Evolutionary conservation across 2,888 invertebrate species (phyloP), one percentile per base, ranked within the genome.

Genomic region (Scaptomyza polygonia): DNA sequence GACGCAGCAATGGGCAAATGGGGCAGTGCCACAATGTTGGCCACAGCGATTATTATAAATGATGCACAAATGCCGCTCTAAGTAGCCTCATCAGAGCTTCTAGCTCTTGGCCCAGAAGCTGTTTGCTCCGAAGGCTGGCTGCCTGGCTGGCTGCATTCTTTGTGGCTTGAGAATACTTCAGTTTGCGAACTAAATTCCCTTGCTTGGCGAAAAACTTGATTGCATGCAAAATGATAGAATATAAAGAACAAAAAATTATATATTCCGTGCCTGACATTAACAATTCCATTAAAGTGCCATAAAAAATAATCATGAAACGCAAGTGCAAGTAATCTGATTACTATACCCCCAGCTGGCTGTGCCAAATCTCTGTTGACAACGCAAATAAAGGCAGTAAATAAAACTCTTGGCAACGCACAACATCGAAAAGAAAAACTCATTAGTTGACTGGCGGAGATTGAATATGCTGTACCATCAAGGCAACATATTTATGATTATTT

Each of bases 201-300:
- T 27, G 34, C 49, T 49, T 40, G 48, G 5, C 34, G 12, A 49
- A 49, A 53, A 59, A 71, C 39, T 39, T 36, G 43, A 52, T 59
- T 53, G 48, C 11, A 57, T 67, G 61, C 57, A 61, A 44, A 59
- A 43, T 62, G 27, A 12, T 48, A 5, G n/a, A 21, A 65, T 30
- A 47, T 32, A 53, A 56, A 52, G 36, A 59, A 36, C 47, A 58
- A 25, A 5, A 25, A 0, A 51, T 48, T 21, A 57, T 5, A 11
- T 63, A 58, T 39, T 21, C 43, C 48, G 44, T 47, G 61, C 30
- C 45, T 66, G 66, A 70, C 75, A 77, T 82, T 85, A 73, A 82
- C 72, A 82, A 84, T 84, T 88, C 80, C 80, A 87, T 83, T 83
- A 86, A 57, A 69, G 67, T 58, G 75, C 67, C 49, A 77, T 51